Evolutionary conservation across 2,888 invertebrate genomes (phyloP), one percentile per base, ranked within the genome.

Genomic region (Lasioglossum morio): DNA sequence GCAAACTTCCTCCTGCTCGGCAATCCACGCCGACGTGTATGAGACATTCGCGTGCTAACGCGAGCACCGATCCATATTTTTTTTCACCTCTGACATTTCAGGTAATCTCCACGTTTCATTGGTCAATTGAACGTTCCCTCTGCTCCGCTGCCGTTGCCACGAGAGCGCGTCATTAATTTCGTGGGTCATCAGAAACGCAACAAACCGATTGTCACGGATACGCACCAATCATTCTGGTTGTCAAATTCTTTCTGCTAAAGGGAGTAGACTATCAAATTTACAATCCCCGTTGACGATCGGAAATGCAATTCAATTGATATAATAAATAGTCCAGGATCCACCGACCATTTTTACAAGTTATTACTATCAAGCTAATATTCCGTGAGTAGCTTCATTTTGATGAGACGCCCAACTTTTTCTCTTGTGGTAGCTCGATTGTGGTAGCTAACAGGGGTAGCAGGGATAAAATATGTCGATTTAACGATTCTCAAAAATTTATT

Each of bases 251-350:
- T 70, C 63, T 8, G 4, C 72, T 37, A 78, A 77, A 74, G 78
- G 66, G 76, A 70, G 81, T 74, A 86, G 89, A 86, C 88, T 89
- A 80, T 89, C 85, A 88, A 87, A 79, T 72, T 86, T 84, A 82
- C 79, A 81, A 77, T 87, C 76, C 84, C 70, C 80, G 86, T 87
- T 78, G 72, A 78, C 77, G 79, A 40, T 43, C 79, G 81, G 82
- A 79, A 77, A 77, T 70, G 63, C 77, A n/a, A 84, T 76, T 80
- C 70, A 72, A 79, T 85, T 83, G 77, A 83, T 79, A 79, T 0
- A 23, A 23, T n/a, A n/a, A n/a, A n/a, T n/a, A n/a, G n/a, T n/a
- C n/a, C n/a, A n/a, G n/a, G n/a, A n/a, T n/a, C n/a, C n/a, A n/a
- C n/a, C n/a, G n/a, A n/a, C n/a, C n/a, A n/a, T n/a, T n/a, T n/a